Evolutionary conservation across 2,113 vertebrate species (phyloP).

Genomic region (Aspidoscelis tigris): DNA sequence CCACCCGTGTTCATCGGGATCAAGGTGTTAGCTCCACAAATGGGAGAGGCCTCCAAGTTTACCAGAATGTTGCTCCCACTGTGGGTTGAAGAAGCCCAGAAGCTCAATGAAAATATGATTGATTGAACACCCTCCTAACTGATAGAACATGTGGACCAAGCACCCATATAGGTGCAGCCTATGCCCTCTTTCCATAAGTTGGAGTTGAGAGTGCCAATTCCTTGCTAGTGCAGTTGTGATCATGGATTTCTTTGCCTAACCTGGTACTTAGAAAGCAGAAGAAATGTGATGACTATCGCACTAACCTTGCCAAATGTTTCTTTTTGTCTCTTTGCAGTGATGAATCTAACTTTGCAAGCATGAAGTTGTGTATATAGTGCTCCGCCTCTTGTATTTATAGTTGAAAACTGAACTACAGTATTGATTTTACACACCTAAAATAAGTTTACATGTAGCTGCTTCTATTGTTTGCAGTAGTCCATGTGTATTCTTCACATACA

Average conservation of each 20-base stretch:
- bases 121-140: too few species aligned
- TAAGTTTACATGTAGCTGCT: constrained; percentile 87
- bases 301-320: constrained; percentile 72
- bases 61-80: too few species aligned
- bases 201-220: background rate
- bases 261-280: constrained; percentile 30
- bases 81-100: too few species aligned
- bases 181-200: background rate
- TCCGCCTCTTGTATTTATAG: constrained; percentile 95
- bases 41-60: too few species aligned
- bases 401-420: constrained; percentile 78
- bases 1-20: too few species aligned
- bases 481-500: constrained; percentile 62
- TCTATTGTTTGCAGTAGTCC: constrained; percentile 76
- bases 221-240: background rate
- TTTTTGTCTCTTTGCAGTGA: constrained; percentile 93
- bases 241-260: background rate
- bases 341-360: constrained; percentile 93
- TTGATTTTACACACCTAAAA: constrained; percentile 77
- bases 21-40: too few species aligned
- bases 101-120: too few species aligned
- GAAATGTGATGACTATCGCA: constrained; percentile 37
- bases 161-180: too few species aligned
- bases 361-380: constrained; percentile 98
- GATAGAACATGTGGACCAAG: too few species aligned